phyloP scores from a whole-genome alignment of 2,113 vertebrate species.

The Elephantulus edwardii region DNA sequence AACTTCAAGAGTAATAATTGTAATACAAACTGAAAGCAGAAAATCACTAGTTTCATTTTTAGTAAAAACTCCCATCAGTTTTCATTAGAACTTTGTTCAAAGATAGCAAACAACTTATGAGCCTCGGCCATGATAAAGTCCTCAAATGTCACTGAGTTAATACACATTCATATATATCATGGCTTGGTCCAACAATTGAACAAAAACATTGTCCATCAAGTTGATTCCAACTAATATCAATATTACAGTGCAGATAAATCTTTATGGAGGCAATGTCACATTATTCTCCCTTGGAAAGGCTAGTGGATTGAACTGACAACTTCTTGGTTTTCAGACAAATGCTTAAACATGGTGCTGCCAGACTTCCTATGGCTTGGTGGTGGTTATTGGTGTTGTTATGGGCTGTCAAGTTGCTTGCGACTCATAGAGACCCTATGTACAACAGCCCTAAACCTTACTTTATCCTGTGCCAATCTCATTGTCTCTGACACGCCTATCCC shows the following conservation, averaged over 20 bases:
- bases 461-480: no score
- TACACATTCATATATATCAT: neutral
- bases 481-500: no score
- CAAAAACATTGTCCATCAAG: neutral
- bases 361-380: no score
- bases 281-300: neutral
- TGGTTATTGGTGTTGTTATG: no score
- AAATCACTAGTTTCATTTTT: neutral
- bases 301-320: neutral
- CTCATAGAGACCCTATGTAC: no score
- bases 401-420: no score
- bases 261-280: no score
- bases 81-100: neutral
- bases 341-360: no score
- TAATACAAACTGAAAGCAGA: conserved; percentile 3
- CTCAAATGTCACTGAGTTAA: neutral
- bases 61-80: neutral
- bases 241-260: neutral
- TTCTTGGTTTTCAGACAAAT: neutral
- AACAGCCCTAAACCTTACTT: no score
- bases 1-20: neutral
- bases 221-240: neutral
- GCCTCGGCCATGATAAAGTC: neutral
- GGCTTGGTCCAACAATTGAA: neutral
- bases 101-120: neutral